Conservation (phyloP, 2,888 invertebrate genomes). For the Calliscelio sp. region DNA sequence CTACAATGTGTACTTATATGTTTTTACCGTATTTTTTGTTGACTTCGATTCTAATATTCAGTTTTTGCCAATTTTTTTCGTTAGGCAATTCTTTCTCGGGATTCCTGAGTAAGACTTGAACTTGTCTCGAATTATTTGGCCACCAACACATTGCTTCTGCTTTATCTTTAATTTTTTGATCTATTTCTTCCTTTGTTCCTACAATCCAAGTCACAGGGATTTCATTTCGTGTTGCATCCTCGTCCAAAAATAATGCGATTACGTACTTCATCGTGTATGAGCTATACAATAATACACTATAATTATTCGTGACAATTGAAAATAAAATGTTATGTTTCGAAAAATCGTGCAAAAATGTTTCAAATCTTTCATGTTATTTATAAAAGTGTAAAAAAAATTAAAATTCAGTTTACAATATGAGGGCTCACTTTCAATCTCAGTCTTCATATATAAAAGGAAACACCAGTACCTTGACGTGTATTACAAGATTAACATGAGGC, state of each 20-base stretch:
- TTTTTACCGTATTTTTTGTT: slow-evolving; percentile 43
- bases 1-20: too few species aligned
- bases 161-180: slow-evolving; percentile 19
- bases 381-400: too few species aligned
- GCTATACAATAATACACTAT: background rate
- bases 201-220: slow-evolving; percentile 5
- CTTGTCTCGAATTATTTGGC: slow-evolving; percentile 23
- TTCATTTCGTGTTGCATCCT: background rate
- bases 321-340: too few species aligned
- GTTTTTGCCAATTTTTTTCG: slow-evolving; percentile 10
- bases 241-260: slow-evolving; percentile 13
- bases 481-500: too few species aligned
- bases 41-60: slow-evolving; percentile 12
- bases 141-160: slow-evolving; percentile 35
- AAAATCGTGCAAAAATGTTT: too few species aligned
- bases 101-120: background rate
- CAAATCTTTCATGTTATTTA: too few species aligned
- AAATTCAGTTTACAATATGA: too few species aligned
- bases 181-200: slow-evolving; percentile 16
- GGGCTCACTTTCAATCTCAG: too few species aligned
- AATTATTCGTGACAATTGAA: too few species aligned
- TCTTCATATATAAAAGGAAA: too few species aligned
- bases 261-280: slow-evolving; percentile 8
- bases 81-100: slow-evolving; percentile 14
- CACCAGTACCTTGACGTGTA: too few species aligned